phyloP scores from a whole-genome alignment of 2,797 vertebrate species.

The Cryptoprocta ferox region DNA sequence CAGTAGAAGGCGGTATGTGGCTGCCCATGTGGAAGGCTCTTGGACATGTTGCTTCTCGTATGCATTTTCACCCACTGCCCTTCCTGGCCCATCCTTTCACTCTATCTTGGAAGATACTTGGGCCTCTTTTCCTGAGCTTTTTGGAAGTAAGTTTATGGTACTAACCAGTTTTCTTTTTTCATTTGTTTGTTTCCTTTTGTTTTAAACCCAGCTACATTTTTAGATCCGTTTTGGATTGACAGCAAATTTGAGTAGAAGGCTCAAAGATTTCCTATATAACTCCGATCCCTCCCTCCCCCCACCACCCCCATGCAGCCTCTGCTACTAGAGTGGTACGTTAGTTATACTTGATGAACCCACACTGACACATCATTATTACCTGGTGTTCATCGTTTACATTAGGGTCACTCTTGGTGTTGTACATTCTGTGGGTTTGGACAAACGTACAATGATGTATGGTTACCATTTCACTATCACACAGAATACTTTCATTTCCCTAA shows the following conservation, averaged over 20 bases:
- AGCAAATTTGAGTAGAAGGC: not conserved
- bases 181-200: not conserved
- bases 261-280: not conserved
- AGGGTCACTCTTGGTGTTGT: not conserved
- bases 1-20: not conserved
- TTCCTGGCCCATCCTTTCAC: not conserved
- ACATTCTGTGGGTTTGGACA: not conserved
- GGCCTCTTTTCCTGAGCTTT: not conserved
- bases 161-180: not conserved
- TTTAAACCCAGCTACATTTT: not conserved
- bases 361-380: not conserved
- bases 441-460: not conserved
- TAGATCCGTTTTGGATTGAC: not conserved
- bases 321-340: no score
- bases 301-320: accelerated
- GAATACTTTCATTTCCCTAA: not conserved
- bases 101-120: not conserved
- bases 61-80: not conserved
- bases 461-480: no score
- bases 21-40: no score
- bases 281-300: no score
- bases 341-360: not conserved
- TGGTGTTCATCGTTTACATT: accelerated
- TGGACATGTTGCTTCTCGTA: not conserved
- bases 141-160: not conserved